A percentile compares a stretch with the other conserved stretches of the same genome.
phyloP scores from a whole-genome alignment of 2,113 vertebrate genomes.

The Cebidichthys violaceus region DNA sequence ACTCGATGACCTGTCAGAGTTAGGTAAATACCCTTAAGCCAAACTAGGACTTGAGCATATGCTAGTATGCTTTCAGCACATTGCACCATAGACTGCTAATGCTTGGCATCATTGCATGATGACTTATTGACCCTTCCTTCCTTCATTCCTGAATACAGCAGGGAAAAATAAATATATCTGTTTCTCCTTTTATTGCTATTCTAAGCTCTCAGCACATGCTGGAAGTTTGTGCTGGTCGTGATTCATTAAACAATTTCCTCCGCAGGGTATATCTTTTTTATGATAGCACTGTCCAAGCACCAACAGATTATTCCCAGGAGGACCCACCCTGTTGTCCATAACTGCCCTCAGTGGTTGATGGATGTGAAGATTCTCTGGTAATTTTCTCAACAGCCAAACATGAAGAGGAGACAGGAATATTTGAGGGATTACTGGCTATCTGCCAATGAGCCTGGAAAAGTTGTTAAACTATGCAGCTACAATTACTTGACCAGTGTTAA shows the following conservation, averaged over 20 bases:
- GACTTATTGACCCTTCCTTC: background rate
- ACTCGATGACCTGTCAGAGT: no score
- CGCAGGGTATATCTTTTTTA: background rate
- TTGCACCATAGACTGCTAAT: no score
- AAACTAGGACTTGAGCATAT: no score
- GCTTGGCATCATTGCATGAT: no score
- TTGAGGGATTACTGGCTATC: background rate
- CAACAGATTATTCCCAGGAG: background rate
- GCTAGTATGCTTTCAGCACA: no score
- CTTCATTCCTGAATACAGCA: background rate
- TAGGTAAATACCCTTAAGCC: no score
- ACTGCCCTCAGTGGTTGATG: background rate
- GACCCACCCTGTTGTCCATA: background rate
- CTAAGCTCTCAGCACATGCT: background rate
- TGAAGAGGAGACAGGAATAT: background rate
- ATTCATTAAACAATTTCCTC: background rate
- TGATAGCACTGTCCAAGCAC: background rate
- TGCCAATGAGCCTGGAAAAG: background rate
- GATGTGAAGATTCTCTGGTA: background rate
- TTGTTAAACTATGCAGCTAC: background rate
- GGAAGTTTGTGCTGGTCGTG: background rate
- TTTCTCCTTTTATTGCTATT: background rate
- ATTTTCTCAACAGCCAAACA: conserved; percentile 8
- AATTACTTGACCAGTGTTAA: background rate
- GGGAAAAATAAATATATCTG: background rate